Conservation (phyloP, 2,797 vertebrate species). For the Diplodus sargus region DNA sequence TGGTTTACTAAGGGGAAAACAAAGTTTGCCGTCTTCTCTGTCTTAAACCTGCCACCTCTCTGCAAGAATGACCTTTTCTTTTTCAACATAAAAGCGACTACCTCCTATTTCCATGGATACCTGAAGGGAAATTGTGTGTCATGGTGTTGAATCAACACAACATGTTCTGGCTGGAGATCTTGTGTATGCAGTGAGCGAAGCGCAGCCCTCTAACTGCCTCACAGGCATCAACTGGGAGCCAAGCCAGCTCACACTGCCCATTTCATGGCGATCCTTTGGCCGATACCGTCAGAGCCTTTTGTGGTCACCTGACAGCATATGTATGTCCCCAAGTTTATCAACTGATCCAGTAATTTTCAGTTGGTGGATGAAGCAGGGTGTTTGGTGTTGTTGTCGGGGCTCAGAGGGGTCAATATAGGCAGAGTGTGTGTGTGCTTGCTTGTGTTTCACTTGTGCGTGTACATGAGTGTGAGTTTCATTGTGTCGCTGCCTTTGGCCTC, state of each 20-base stretch:
- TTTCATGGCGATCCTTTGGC: background rate
- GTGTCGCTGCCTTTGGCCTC: slow-evolving; percentile 33
- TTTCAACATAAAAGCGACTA: background rate
- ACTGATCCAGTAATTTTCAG: slow-evolving; percentile 36
- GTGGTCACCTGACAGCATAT: background rate
- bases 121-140: too few relatives aligned
- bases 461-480: slow-evolving; percentile 3
- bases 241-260: background rate
- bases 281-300: slow-evolving; percentile 15
- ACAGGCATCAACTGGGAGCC: background rate
- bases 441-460: background rate
- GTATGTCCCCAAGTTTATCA: slow-evolving; percentile 11
- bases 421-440: too few relatives aligned
- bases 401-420: slow-evolving; percentile 32
- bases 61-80: background rate
- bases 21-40: background rate
- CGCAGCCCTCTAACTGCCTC: background rate
- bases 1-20: background rate
- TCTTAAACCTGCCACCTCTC: background rate
- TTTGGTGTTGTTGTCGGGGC: slow-evolving; percentile 5
- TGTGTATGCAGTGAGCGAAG: background rate
- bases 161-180: background rate
- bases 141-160: slow-evolving; percentile 1
- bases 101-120: slow-evolving; percentile 15
- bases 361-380: slow-evolving; percentile 28